These are phyloP conservation scores for Tapirus indicus DNA, from an alignment of 2,797 vertebrate species.

Conservation along the genomic window DNA sequence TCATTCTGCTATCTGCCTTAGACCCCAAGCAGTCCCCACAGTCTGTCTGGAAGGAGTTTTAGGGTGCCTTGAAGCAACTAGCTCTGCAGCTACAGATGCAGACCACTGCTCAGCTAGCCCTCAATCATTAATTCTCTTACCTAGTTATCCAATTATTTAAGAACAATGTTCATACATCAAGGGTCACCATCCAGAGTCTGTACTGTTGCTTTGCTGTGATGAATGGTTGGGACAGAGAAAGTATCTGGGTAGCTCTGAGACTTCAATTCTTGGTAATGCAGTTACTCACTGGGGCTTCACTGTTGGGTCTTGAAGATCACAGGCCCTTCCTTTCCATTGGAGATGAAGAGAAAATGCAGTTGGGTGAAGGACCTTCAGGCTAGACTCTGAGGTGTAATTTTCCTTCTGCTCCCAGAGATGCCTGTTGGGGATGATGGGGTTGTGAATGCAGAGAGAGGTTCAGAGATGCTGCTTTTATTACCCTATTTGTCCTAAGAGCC, in stretches of 20 bases:
- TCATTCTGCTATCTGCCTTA: background rate
- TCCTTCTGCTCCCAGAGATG: background rate
- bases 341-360: background rate
- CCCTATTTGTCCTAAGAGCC: background rate
- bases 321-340: background rate
- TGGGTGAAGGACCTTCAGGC: background rate
- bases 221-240: background rate
- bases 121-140: background rate
- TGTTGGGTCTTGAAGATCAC: background rate
- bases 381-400: background rate
- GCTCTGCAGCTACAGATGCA: background rate
- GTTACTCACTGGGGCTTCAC: background rate
- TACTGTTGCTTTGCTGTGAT: background rate
- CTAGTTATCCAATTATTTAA: background rate
- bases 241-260: background rate
- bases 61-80: background rate
- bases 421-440: background rate
- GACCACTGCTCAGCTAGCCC: background rate
- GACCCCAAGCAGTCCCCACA: background rate
- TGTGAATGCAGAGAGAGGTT: background rate
- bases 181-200: background rate
- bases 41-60: background rate
- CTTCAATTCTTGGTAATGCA: background rate
- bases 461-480: background rate
- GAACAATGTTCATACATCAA: background rate